These are phyloP conservation scores for cattle (Bos taurus) DNA, from an alignment of 2,113 vertebrate species.

Conservation along the genomic window DNA sequence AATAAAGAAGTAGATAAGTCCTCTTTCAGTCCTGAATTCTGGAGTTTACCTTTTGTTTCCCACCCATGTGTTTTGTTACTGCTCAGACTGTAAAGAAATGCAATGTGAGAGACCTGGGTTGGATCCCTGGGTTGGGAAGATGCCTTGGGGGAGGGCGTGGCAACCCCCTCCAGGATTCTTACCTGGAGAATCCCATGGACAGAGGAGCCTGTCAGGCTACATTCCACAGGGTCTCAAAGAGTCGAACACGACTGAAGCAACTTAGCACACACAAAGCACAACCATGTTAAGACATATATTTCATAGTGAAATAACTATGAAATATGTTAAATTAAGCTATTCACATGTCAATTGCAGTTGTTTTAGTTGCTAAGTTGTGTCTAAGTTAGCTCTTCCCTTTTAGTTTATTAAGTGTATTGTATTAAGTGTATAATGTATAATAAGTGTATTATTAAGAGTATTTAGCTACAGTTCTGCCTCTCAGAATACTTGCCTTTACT, in stretches of 20 bases:
- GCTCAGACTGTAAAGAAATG: background rate
- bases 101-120: accelerated
- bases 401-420: background rate
- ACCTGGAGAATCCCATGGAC: background rate
- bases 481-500: background rate
- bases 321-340: background rate
- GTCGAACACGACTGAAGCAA: background rate
- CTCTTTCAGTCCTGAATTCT: background rate
- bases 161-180: background rate
- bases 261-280: background rate
- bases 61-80: background rate
- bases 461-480: background rate
- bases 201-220: background rate
- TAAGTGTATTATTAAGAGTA: background rate
- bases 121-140: background rate
- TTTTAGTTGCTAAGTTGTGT: background rate
- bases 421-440: background rate
- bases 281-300: background rate
- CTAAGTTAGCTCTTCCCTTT: background rate
- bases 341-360: background rate
- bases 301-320: background rate
- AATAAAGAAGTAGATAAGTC: background rate
- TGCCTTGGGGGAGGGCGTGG: background rate
- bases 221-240: background rate
- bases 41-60: background rate